Percentiles rank a stretch among this genome's conserved stretches.
Evolutionary conservation across 1,140 invertebrate genomes (phyloP).

Genomic region (Neodiprion lecontei): DNA sequence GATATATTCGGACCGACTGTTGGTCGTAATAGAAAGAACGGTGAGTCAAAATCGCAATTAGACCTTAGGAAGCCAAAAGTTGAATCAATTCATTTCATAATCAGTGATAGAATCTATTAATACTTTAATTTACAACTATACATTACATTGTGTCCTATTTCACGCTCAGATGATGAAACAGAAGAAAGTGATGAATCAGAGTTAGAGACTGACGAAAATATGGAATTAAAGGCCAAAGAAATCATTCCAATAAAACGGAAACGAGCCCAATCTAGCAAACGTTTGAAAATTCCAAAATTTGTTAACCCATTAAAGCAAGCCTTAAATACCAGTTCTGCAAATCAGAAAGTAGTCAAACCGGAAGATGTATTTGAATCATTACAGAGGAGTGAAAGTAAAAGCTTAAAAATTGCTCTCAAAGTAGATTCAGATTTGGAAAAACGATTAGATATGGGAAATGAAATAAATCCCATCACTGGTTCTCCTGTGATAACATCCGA

Average conservation of each 20-base stretch:
- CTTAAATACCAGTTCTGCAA: constrained; percentile 43
- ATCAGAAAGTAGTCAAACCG: constrained; percentile 60
- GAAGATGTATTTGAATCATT: constrained; percentile 72
- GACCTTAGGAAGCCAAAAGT: constrained; percentile 19
- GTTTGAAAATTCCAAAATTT: constrained; percentile 71
- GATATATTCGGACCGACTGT: constrained; percentile 58
- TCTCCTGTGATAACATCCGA: constrained; percentile 23
- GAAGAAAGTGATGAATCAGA: constrained; percentile 74
- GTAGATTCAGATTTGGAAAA: constrained; percentile 50
- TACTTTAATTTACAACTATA: not conserved
- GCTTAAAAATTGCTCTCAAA: constrained; percentile 72
- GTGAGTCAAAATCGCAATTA: constrained; percentile 27
- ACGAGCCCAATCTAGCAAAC: constrained; percentile 62
- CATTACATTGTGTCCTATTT: constrained; percentile 1
- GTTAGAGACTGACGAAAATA: constrained; percentile 76
- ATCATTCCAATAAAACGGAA: constrained; percentile 66
- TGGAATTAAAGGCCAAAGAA: constrained; percentile 44
- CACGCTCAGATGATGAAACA: constrained; percentile 25
- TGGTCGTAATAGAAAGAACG: constrained; percentile 45
- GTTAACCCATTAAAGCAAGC: constrained; percentile 58
- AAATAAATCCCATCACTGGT: constrained; percentile 24
- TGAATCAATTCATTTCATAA: constrained; percentile 31
- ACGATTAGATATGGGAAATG: constrained; percentile 34
- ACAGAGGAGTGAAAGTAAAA: constrained; percentile 60
- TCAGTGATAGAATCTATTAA: constrained; percentile 20